Evolutionary conservation across 1,140 invertebrate genomes (phyloP).

Genomic region (Phymastichus coffea): DNA sequence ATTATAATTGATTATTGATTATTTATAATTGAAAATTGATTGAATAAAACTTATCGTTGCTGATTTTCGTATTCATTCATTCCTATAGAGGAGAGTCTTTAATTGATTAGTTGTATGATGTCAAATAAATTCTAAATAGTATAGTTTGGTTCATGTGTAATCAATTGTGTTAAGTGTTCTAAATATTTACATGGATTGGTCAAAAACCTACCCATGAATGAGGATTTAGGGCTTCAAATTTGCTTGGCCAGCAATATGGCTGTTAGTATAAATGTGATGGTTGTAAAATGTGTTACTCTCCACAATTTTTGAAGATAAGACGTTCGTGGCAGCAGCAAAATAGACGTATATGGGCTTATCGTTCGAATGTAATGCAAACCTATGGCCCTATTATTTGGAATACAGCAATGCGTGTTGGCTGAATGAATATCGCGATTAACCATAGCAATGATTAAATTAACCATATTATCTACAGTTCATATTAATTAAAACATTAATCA

Average conservation of each 20-base stretch:
- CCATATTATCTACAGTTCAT: too few relatives aligned
- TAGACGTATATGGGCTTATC: constrained; percentile 25
- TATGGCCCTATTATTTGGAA: constrained; percentile 40
- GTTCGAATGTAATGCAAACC: constrained; percentile 50
- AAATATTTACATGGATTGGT: background rate
- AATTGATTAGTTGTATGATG: too few relatives aligned
- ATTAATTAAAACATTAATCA: background rate
- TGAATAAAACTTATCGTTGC: too few relatives aligned
- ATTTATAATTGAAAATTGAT: too few relatives aligned
- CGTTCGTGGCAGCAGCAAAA: constrained; percentile 37
- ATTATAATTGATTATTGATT: too few relatives aligned
- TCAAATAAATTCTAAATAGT: too few relatives aligned
- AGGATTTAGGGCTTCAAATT: constrained; percentile 69
- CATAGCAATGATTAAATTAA: background rate
- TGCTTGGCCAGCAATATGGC: constrained; percentile 77
- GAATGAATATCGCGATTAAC: constrained; percentile 35
- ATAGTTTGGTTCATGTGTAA: too few relatives aligned
- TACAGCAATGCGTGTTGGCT: constrained; percentile 49
- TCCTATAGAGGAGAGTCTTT: too few relatives aligned
- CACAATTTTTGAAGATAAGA: constrained; percentile 55
- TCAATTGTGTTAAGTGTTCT: too few relatives aligned
- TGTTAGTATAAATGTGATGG: constrained; percentile 87
- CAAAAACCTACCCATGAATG: constrained; percentile 65
- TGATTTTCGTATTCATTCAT: too few relatives aligned
- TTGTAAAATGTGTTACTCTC: constrained; percentile 78